Percentiles rank a stretch among this genome's conserved stretches.
Evolutionary conservation across 1,140 invertebrate genomes (phyloP).

Genomic region (Anastrepha ludens): DNA sequence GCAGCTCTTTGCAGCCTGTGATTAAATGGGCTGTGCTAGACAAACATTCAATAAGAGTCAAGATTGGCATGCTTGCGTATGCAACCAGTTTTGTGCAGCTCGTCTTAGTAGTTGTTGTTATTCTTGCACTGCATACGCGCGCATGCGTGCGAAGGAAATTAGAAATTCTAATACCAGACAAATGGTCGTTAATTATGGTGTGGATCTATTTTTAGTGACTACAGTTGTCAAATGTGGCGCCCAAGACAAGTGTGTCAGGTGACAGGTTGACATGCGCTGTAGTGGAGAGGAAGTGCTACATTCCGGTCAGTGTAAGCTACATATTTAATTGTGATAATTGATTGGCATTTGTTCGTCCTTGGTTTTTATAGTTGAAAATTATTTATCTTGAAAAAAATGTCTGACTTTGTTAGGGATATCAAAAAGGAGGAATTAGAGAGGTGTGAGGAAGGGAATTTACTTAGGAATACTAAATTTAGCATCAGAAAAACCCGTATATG

Average conservation of each 20-base stretch:
- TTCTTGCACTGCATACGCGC: slow-evolving; percentile 1
- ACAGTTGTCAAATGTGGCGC: slow-evolving; percentile 28
- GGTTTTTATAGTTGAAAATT: not conserved
- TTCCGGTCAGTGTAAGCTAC: not conserved
- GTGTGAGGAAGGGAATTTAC: too few relatives aligned
- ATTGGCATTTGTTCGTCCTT: not conserved
- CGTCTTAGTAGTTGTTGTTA: too few relatives aligned
- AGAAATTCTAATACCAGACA: slow-evolving; percentile 48
- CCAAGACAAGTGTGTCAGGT: slow-evolving; percentile 41
- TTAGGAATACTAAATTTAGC: too few relatives aligned
- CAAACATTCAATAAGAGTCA: slow-evolving; percentile 14
- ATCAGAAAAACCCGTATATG: too few relatives aligned
- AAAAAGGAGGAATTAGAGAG: too few relatives aligned
- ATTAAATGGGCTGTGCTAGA: slow-evolving; percentile 25
- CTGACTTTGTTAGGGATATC: too few relatives aligned
- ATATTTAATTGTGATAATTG: not conserved
- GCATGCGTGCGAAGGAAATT: slow-evolving; percentile 36
- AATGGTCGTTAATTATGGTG: slow-evolving; percentile 40
- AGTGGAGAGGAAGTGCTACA: not conserved
- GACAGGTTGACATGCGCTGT: not conserved
- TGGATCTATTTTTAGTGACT: slow-evolving; percentile 27
- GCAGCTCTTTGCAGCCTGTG: not conserved
- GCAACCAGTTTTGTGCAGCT: not conserved
- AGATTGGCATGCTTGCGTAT: too few relatives aligned
- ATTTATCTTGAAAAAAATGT: too few relatives aligned